These are phyloP conservation scores for Drymonia ruficornis DNA, from an alignment of 2,888 invertebrate genomes.

Conservation along the genomic window DNA sequence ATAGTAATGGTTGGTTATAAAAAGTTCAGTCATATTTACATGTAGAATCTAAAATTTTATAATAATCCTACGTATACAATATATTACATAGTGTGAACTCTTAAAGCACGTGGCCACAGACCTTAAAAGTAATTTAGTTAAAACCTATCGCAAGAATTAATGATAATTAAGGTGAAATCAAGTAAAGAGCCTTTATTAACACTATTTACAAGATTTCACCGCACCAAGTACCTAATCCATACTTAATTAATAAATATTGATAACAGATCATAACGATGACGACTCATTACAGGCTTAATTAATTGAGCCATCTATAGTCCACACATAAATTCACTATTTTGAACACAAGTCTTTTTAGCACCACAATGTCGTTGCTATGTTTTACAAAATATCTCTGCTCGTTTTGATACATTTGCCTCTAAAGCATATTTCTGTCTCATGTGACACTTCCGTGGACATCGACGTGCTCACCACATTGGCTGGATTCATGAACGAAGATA, in stretches of 20 bases:
- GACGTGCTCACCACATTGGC: conserved; percentile 88
- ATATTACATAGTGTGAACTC: conserved; percentile 51
- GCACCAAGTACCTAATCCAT: conserved; percentile 41
- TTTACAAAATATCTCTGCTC: conserved; percentile 70
- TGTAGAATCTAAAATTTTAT: conserved; percentile 50
- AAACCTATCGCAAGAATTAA: conserved; percentile 32
- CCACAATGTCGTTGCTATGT: conserved; percentile 36
- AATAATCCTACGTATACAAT: conserved; percentile 51
- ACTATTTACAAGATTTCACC: conserved; percentile 82
- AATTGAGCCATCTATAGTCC: conserved; percentile 24
- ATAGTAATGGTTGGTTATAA: conserved; percentile 52
- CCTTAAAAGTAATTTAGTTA: conserved; percentile 41
- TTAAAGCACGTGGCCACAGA: conserved; percentile 54
- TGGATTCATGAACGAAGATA: conserved; percentile 78
- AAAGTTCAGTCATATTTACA: conserved; percentile 62
- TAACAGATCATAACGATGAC: conserved; percentile 26
- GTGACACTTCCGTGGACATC: conserved; percentile 92
- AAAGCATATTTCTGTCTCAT: conserved; percentile 95
- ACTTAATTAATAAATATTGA: conserved; percentile 40
- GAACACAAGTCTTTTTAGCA: conserved; percentile 68
- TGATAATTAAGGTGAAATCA: conserved; percentile 65
- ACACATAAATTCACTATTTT: conserved; percentile 53
- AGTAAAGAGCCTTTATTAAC: conserved; percentile 65
- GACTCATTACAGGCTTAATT: conserved; percentile 9
- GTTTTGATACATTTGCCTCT: conserved; percentile 93